Conservation (phyloP, 2,888 invertebrate species). For the Selenia dentaria region DNA sequence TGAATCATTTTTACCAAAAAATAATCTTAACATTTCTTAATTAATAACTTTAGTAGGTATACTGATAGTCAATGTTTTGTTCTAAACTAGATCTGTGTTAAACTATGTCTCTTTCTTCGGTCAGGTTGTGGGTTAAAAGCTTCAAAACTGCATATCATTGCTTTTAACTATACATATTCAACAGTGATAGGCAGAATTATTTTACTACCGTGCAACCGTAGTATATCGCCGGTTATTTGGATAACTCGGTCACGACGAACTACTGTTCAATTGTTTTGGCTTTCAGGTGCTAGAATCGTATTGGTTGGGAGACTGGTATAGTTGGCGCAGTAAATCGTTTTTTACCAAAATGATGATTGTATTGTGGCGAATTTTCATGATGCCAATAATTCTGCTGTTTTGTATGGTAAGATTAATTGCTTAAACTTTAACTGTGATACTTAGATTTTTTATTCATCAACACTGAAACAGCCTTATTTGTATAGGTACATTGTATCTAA, state of each 20-base stretch:
- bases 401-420: slow-evolving; percentile 54
- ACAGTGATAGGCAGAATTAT: slow-evolving; percentile 25
- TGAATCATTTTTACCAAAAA: too few relatives aligned
- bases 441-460: too few relatives aligned
- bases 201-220: slow-evolving; percentile 21
- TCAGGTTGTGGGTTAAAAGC: slow-evolving; percentile 14
- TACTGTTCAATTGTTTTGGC: slow-evolving; percentile 11
- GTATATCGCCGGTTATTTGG: slow-evolving; percentile 27
- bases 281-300: slow-evolving; percentile 82
- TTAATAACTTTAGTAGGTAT: too few relatives aligned
- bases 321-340: slow-evolving; percentile 79
- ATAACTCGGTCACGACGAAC: slow-evolving; percentile 22
- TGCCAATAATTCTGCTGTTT: slow-evolving; percentile 60
- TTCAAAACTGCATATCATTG: slow-evolving; percentile 30
- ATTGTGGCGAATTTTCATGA: slow-evolving; percentile 49
- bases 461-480: too few relatives aligned
- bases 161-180: slow-evolving; percentile 26
- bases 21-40: too few relatives aligned
- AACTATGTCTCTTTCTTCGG: slow-evolving; percentile 11
- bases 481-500: too few relatives aligned
- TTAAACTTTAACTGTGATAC: neutral
- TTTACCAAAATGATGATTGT: slow-evolving; percentile 59
- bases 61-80: too few relatives aligned
- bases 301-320: slow-evolving; percentile 87
- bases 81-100: slow-evolving; percentile 10